Base-by-base conservation (phyloP, 2,797 vertebrate genomes). In the Furcifer pardalis region DNA sequence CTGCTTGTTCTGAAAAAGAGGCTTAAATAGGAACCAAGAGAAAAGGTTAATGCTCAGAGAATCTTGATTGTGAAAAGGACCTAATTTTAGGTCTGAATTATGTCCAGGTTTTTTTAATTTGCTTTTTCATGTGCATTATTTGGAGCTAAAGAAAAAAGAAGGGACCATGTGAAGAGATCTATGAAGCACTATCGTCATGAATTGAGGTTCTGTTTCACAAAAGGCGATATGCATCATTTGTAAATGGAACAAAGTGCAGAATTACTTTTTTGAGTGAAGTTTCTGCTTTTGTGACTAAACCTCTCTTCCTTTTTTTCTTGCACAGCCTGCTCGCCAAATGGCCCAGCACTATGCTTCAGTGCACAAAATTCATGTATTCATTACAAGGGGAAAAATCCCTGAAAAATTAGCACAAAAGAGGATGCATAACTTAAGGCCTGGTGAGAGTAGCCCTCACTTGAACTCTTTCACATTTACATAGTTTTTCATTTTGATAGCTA, bases 341-440 rank as follows among this genome's bases (percentile, higher is more conserved):
- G 88, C 87, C 78, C 75, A 56, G 85, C 86, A 93, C 87, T 89
- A 95, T 94, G 94, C 92, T 94, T 89, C 93, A 95, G 84, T 94
- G 94, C 92, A 95, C 94, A 95, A 93, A 94, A 95, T 94, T 92
- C 93, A 94, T 95, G 93, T 92, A 95, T 94, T 95, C 94, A 93
- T 93, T 87, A 92, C 83, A 60, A 73, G 35, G 62, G 52, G 56
- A 86, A 89, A 87, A 92, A 91, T 32, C 37, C 75, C 82, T 90
- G 88, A 71, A 94, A 93, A 93, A 91, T 90, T 88, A 88, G 91
- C 90, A 95, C 93, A 95, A 95, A 94, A 86, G 91, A 86, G 40
- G 56, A 83, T 40, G 93, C 93, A 91, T 80, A 92, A 92, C 86
- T 94, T 92, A 95, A 92, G 79, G 85, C 76, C 82, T 74, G 76